phyloP scores from a whole-genome alignment of 2,113 vertebrate species.

The Sylvilagus bachmani region DNA sequence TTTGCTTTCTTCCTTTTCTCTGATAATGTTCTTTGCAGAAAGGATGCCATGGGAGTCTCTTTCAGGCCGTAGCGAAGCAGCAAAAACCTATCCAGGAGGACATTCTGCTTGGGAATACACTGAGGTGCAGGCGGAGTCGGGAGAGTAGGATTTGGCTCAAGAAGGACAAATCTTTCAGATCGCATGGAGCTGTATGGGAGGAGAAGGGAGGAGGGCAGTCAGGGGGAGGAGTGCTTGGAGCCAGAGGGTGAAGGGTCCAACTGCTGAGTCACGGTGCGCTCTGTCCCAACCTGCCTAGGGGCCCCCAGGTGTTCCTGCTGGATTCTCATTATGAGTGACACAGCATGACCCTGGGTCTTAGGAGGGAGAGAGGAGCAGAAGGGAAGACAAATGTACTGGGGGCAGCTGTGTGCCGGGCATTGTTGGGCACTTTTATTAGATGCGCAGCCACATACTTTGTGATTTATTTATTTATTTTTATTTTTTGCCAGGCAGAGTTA shows the following conservation, averaged over 20 bases:
- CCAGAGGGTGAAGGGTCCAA: not conserved
- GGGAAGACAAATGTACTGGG: not conserved
- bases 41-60: not conserved
- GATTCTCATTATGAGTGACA: not conserved
- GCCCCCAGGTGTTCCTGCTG: slow-evolving; percentile 51
- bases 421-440: not conserved
- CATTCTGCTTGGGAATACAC: not conserved
- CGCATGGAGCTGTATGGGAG: not conserved
- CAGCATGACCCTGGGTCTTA: not conserved
- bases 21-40: slow-evolving; percentile 14
- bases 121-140: not conserved
- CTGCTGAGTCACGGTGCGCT: not conserved
- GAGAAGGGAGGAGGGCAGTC: not conserved
- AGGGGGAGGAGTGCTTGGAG: not conserved
- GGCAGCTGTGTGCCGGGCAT: not conserved
- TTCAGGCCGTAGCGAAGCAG: not conserved
- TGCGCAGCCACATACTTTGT: not conserved
- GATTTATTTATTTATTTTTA: too few species aligned
- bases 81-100: not conserved
- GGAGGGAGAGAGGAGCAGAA: not conserved
- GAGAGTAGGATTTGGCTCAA: not conserved
- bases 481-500: too few species aligned
- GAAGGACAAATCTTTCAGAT: not conserved
- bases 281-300: not conserved
- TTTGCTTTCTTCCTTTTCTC: slow-evolving; percentile 58